Evolutionary conservation across 2,888 invertebrate species (phyloP), one percentile per base, ranked within the genome.

Genomic region (Callyntrura sp.): DNA sequence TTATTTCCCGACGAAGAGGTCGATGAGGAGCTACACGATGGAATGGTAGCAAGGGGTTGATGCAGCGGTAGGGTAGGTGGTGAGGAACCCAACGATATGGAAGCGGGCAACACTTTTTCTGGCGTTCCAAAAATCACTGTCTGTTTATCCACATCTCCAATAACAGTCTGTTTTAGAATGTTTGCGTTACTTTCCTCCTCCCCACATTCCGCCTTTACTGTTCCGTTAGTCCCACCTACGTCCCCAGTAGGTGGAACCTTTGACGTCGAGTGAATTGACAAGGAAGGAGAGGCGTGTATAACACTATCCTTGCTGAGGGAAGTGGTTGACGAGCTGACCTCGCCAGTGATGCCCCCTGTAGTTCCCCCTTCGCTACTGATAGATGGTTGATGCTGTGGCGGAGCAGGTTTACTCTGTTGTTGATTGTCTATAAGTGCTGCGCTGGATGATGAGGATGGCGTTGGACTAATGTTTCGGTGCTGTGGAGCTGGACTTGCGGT

Each of bases 251-350:
- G 82, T 23, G 62, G 62, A 17, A 17, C 28, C 17, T 28, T 79
- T 81, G 79, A 35, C 6, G 43, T 0, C 11, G 79, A 81, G 12
- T 81, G 79, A 43, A 83, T 83, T 6, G 83, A 83, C 43, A 48
- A 23, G 17, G 65, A 62, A 6, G 88, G 81, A 6, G 88, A 86
- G 1, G 86, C 88, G 20, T 88, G 88, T 48, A 88, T 82, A 1
- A 88, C 88, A 62, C 88, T 88, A n/a, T 88, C 88, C 25, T 88
- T 88, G 48, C 88, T 88, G 14, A 84, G 48, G 4, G 84, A 84
- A n/a, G 84, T 84, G 12, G 88, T 79, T 12, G 88, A 81, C 0
- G 88, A 88, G 28, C 82, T 88, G 0, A 25, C 65, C 23, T 70
- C 81, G 3, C 65, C 65, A 0, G 45, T 14, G 14, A 12, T 57